Evolutionary conservation across 2,888 invertebrate species (phyloP).

Genomic region (Lepidocyrtinus sp.): DNA sequence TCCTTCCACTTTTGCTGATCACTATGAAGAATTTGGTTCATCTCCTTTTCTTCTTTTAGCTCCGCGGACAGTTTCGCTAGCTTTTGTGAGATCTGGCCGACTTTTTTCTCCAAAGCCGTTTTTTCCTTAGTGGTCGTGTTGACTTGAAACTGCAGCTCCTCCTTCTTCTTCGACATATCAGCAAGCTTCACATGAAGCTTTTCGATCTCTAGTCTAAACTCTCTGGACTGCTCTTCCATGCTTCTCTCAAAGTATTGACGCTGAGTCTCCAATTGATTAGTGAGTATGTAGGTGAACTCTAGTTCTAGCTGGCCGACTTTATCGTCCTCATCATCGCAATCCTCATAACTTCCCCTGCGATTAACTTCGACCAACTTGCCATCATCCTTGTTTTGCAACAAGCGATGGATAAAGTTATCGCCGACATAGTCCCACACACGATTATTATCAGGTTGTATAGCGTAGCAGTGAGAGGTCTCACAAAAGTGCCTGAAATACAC

Average conservation of each 20-base stretch:
- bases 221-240: slow-evolving; percentile 75
- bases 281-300: slow-evolving; percentile 96
- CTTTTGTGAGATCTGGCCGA: slow-evolving; percentile 73
- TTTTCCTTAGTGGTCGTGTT: slow-evolving; percentile 79
- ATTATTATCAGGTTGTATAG: slow-evolving; percentile 95
- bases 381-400: slow-evolving; percentile 97
- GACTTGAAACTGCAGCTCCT: slow-evolving; percentile 71
- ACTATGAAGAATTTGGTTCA: slow-evolving; percentile 83
- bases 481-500: slow-evolving; percentile 83
- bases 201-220: slow-evolving; percentile 68
- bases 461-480: slow-evolving; percentile 96
- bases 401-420: slow-evolving; percentile 95
- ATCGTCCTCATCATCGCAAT: slow-evolving; percentile 75
- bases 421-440: slow-evolving; percentile 99
- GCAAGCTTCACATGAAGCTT: slow-evolving; percentile 51
- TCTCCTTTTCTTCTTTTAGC: slow-evolving; percentile 86
- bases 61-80: slow-evolving; percentile 80
- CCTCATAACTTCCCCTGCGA: slow-evolving; percentile 70
- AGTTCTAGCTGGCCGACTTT: slow-evolving; percentile 96
- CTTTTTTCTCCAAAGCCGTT: slow-evolving; percentile 80
- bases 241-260: slow-evolving; percentile 91
- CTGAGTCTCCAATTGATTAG: slow-evolving; percentile 95
- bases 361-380: slow-evolving; percentile 89
- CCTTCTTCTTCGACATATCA: slow-evolving; percentile 40
- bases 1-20: slow-evolving; percentile 84